Evolutionary conservation across 2,113 vertebrate species (phyloP), one percentile per base, ranked within the genome.

Genomic region (Myiozetetes cayanensis): DNA sequence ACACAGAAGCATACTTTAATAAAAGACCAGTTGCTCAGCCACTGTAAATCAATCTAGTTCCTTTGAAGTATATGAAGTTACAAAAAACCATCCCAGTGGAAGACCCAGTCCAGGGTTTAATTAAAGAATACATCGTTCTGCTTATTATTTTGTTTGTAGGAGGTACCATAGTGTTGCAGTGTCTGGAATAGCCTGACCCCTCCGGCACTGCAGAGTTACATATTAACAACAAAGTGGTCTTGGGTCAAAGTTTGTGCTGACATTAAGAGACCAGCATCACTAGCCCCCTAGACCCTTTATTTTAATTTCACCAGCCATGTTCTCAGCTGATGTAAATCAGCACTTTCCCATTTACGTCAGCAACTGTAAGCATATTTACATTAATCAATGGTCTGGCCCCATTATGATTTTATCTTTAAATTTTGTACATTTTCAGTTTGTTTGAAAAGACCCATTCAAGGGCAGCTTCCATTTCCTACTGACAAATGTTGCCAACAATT

Each of bases 201-300:
- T 86, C 67, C 7, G 46, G 94, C 96, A 91, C 90, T 94, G 92
- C 85, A 94, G 84, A 88, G 94, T 97, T 96, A 98, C 94, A 30
- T 6, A 97, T 98, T 98, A 98, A 98, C 96, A 56, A 50, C 4
- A 13, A 86, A 86, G 73, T 52, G 62, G 82, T 95, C 94, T 93
- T 88, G 63, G 28, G 58, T 83, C 80, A 94, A 97, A 78, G 52
- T 49, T 41, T 78, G 41, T 76, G 87, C 61, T 94, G 46, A 74
- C n/a, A 44, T 79, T 74, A 89, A 62, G 58, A 44, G 21, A 88
- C 16, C 41, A 83, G 56, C 41, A 81, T 41, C 62, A 30, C 28
- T 30, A 76, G 53, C 35, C 53, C 81, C 75, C 81, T 78, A 70
- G 75, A 24, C 22, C 44, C 41, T 82, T 84, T 92, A 87, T 85